Evolutionary conservation across 2,888 invertebrate species (phyloP), one percentile per base, ranked within the genome.

Genomic region (Mylabris sibirica): DNA sequence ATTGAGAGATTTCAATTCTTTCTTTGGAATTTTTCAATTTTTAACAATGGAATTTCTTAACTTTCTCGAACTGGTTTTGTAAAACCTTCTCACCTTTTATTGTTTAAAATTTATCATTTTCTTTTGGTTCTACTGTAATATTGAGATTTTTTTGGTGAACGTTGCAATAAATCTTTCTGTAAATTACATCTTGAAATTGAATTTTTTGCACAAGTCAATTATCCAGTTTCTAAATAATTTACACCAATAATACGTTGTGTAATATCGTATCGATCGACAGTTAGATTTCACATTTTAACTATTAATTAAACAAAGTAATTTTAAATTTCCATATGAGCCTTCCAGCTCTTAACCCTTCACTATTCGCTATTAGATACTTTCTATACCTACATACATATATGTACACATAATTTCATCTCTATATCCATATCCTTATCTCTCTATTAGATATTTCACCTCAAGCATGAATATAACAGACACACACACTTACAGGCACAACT

Each of bases 391-490:
- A 30, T 30, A 30, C 30, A 30, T 30, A 30, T 30, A 30, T 30
- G 30, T 30, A 30, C 30, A 30, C 5, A 53, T n/a, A 11, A 41
- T 49, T 53, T 20, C 22, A 53, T 53, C 1, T 3, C 1, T 53
- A 11, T 53, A 53, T 22, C 49, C 11, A 20, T 53, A 53, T 65
- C 69, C 30, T 30, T 30, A 30, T 66, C 62, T 61, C 69, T 63
- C 69, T 72, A 71, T 74, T 76, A 70, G 72, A 73, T 74, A 74
- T 74, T 72, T 74, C 73, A 74, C 66, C 69, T 74, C 66, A 64
- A 72, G 74, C 72, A 72, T 76, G 70, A 74, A 74, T 73, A 17
- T 44, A 44, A 44, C 17, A 69, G 4, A 30, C 8, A 30, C 30
- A 30, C 30, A 73, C 74, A n/a, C n/a, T n/a, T n/a, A n/a, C n/a